A percentile compares a stretch with the other conserved stretches of the same genome.
These are phyloP conservation scores for Lasioglossum morio DNA, from an alignment of 2,888 invertebrate genomes.

Conservation along the genomic window DNA sequence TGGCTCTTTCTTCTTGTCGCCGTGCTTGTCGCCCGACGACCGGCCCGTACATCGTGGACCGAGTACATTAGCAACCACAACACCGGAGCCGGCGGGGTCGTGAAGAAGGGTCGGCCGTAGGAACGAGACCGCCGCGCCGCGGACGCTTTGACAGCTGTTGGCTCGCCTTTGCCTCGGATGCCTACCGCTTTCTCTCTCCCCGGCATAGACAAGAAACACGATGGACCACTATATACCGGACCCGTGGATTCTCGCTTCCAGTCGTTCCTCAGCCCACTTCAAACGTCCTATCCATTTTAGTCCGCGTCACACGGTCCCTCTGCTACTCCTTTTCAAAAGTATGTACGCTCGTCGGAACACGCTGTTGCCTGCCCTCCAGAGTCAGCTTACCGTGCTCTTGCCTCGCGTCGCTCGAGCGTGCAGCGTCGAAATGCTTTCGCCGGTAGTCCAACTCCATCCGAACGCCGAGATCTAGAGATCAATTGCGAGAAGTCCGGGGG, in stretches of 20 bases:
- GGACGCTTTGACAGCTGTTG: conserved; percentile 79
- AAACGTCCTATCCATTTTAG: conserved; percentile 71
- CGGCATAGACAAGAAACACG: conserved; percentile 55
- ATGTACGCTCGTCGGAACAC: conserved; percentile 36
- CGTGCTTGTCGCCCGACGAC: conserved; percentile 59
- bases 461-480: not conserved
- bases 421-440: not conserved
- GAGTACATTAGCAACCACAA: conserved; percentile 80
- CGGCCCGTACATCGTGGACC: conserved; percentile 58
- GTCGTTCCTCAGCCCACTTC: conserved; percentile 71
- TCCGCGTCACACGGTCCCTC: conserved; percentile 45
- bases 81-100: conserved; percentile 63
- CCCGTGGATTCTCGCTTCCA: conserved; percentile 57
- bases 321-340: conserved; percentile 54
- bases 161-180: conserved; percentile 64
- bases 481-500: not conserved
- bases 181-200: conserved; percentile 21
- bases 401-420: not conserved
- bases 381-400: not conserved
- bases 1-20: conserved; percentile 65
- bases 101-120: conserved; percentile 55
- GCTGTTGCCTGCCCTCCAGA: not conserved
- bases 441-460: not conserved
- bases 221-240: conserved; percentile 33
- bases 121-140: conserved; percentile 59